These are phyloP conservation scores for Mesorhabditis sp. DNA, from an alignment of 2,888 invertebrate species.

Conservation along the genomic window DNA sequence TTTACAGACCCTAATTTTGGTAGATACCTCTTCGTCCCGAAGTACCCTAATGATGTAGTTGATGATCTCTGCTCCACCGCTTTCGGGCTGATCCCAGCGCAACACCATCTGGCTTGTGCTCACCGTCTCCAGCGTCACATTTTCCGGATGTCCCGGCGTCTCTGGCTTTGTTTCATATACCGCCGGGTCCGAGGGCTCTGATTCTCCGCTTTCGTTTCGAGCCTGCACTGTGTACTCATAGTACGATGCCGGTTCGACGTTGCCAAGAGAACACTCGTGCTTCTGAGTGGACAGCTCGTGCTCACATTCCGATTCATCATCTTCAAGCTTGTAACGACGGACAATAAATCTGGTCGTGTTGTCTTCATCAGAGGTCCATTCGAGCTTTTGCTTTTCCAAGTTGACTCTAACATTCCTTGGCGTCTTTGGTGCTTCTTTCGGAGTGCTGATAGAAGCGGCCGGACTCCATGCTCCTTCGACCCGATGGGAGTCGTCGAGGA, in stretches of 20 bases:
- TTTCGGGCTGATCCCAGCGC: conserved; percentile 71
- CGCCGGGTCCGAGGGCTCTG: conserved; percentile 7
- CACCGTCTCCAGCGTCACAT: conserved; percentile 42
- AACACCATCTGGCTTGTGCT: conserved; percentile 75
- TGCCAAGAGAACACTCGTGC: neutral
- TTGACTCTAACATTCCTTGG: conserved; percentile 14
- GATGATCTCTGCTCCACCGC: conserved; percentile 74
- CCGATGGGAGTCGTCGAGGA: conserved; percentile 9
- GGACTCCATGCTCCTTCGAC: conserved; percentile 16
- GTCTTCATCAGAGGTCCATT: neutral
- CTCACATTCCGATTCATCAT: neutral
- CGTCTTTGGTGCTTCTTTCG: conserved; percentile 18
- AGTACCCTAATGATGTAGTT: conserved; percentile 65
- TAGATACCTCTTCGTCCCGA: conserved; percentile 5
- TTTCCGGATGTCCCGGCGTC: conserved; percentile 37
- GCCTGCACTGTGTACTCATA: conserved; percentile 65
- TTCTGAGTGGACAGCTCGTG: neutral
- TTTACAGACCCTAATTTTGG: too few species aligned
- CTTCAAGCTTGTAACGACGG: neutral
- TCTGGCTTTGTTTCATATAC: conserved; percentile 21
- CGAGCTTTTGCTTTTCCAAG: conserved; percentile 9
- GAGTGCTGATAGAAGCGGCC: conserved; percentile 10
- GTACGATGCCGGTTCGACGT: neutral
- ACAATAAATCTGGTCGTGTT: neutral
- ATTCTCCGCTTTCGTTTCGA: conserved; percentile 16